phyloP scores from a whole-genome alignment of 2,797 vertebrate genomes.

The Heteromormyrus szaboi region DNA sequence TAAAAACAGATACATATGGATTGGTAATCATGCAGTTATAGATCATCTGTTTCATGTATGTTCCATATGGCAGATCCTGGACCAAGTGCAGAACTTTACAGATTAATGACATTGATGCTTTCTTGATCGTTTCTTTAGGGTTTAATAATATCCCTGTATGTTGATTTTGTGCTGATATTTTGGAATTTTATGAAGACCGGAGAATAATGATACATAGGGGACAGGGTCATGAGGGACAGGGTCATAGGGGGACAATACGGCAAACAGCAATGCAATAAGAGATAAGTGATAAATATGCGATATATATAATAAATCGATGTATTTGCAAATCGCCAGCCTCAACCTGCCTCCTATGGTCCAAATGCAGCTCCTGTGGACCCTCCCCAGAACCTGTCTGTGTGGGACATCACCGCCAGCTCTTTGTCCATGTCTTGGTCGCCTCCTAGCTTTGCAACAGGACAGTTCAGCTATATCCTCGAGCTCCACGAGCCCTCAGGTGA shows the following conservation, averaged over 20 bases:
- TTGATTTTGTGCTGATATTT: neutral
- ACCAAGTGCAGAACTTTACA: neutral
- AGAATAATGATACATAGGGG: neutral
- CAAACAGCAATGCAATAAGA: neutral
- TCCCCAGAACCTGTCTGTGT: conserved; percentile 69
- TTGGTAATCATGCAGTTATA: neutral
- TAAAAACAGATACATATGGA: neutral
- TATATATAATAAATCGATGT: neutral
- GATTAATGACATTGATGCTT: neutral
- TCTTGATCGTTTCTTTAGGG: neutral
- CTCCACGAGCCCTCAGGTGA: conserved; percentile 77
- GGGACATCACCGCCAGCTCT: conserved; percentile 75
- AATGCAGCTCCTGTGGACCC: conserved; percentile 84
- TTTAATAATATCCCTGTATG: neutral
- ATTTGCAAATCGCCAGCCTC: neutral
- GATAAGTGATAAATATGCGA: neutral
- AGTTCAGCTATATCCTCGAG: conserved; percentile 80
- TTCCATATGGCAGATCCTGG: neutral
- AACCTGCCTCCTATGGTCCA: neutral
- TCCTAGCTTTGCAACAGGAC: conserved; percentile 77
- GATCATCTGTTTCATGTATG: neutral
- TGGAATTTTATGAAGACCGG: neutral
- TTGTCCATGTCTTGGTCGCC: conserved; percentile 79
- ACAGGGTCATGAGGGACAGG: neutral
- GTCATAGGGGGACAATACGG: neutral